Base-by-base conservation (phyloP, 2,797 vertebrate species). In the Melanogrammus aeglefinus region DNA sequence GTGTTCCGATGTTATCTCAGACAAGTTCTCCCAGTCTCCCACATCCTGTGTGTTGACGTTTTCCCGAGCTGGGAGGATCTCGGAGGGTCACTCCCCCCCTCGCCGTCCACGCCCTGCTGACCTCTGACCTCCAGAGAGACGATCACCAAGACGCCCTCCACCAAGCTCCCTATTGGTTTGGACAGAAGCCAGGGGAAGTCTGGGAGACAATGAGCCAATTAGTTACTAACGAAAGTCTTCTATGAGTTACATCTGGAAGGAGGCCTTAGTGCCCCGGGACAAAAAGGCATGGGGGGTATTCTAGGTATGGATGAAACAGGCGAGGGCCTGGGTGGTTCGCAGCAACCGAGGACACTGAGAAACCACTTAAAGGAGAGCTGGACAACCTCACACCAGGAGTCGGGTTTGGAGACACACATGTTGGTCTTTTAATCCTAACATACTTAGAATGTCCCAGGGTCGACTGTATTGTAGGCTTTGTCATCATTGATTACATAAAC, bases 51-150 rank as follows among this genome's bases (percentile, higher is more conserved):
- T 35, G 70, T 35, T 86, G 31, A 14, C 36, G 38, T n/a, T 74
- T 83, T 87, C 29, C n/a, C 91, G 91, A 83, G 16, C 27, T 44
- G 10, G 31, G 81, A 14, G 57, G 74, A 12, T 85, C 83, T 6
- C 39, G n/a, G 79, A 79, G 85, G 81, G 33, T 82, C 79, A 24
- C 80, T 9, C 91, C 91, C 69, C 84, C 85, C 18, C 91, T 96
- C 80, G 95, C 96, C 0, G 95, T 96, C 33, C 93, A 96, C 79
- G 90, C 88, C 0, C 92, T 97, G 0, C 90, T 98, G 75, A 95
- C 93, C 77, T 93, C 92, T 69, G 76, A 84, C 90, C 78, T 90
- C 88, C n/a, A 83, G 70, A 44, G 73, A 83, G 76, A 78, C 41
- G 79, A 75, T 47, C 82, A 76, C 0, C 75, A 81, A 74, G 63